These are phyloP conservation scores for Athalia cordata DNA, from an alignment of 2,888 invertebrate genomes.

Conservation along the genomic window DNA sequence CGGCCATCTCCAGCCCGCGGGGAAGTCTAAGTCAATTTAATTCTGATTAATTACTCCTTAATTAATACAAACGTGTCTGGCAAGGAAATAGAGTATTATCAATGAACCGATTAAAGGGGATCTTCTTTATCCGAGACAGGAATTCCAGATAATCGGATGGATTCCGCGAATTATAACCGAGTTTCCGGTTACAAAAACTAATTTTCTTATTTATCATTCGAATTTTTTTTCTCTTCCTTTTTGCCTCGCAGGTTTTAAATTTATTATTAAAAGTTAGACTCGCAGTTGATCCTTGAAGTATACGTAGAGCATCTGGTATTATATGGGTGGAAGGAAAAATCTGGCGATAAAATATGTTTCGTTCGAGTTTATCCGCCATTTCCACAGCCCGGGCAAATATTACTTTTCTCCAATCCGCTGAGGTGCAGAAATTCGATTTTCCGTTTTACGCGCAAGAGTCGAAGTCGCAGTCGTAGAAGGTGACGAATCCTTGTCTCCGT, in stretches of 20 bases:
- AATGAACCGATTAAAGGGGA: constrained; percentile 44
- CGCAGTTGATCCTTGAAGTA: neutral
- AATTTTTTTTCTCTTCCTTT: constrained; percentile 23
- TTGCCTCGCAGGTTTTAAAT: constrained; percentile 18
- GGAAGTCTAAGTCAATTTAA: constrained; percentile 60
- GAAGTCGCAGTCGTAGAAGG: constrained; percentile 14
- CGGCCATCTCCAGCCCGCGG: constrained; percentile 49
- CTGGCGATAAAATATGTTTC: neutral
- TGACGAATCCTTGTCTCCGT: constrained; percentile 34
- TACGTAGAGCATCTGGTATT: too few species aligned
- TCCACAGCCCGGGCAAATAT: constrained; percentile 34
- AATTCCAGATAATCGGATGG: neutral
- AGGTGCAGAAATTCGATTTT: constrained; percentile 27
- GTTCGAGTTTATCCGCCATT: constrained; percentile 24
- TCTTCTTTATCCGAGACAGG: constrained; percentile 31
- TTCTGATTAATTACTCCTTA: constrained; percentile 63
- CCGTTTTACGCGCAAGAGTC: constrained; percentile 16
- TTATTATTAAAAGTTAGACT: neutral
- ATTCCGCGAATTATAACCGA: constrained; percentile 47
- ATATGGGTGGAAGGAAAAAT: neutral
- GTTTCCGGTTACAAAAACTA: constrained; percentile 41
- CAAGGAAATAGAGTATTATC: constrained; percentile 36
- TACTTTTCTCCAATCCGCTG: constrained; percentile 34
- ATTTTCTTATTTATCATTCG: constrained; percentile 30
- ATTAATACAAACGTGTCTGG: constrained; percentile 61